phyloP scores from a whole-genome alignment of 2,113 vertebrate species.

The Oreochromis niloticus region DNA sequence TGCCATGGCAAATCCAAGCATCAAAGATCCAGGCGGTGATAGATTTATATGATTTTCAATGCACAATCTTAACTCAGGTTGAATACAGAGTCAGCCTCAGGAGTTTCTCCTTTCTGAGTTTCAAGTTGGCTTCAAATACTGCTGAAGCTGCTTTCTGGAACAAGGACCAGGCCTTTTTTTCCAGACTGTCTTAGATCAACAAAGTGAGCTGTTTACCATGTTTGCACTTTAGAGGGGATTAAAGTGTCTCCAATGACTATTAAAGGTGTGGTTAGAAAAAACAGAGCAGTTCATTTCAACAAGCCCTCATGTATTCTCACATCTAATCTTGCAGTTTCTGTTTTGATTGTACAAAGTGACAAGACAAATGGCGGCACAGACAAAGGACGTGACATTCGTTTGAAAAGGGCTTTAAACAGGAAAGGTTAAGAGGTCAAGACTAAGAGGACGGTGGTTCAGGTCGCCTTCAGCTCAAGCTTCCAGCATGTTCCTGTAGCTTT shows the following conservation, averaged over 20 bases:
- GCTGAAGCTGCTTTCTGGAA: background rate
- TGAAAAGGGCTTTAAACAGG: background rate
- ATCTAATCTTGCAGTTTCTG: background rate
- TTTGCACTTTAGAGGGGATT: background rate
- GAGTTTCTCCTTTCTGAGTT: background rate
- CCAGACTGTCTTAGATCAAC: background rate
- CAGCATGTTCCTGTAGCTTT: background rate
- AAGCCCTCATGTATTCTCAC: background rate
- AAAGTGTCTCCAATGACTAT: background rate
- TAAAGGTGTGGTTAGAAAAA: constrained; percentile 8
- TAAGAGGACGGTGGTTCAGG: background rate
- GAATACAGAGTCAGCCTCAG: background rate
- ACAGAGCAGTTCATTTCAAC: background rate
- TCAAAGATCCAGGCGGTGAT: background rate
- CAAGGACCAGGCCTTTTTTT: background rate
- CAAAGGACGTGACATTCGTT: background rate
- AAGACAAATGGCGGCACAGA: background rate
- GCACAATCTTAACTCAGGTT: background rate
- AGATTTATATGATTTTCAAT: background rate
- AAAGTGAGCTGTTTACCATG: background rate
- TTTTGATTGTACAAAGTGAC: background rate
- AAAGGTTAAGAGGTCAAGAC: background rate
- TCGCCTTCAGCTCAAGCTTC: background rate
- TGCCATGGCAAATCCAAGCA: background rate
- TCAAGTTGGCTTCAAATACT: background rate